Conservation (phyloP, 2,888 invertebrate species). For the Candidula unifasciata region DNA sequence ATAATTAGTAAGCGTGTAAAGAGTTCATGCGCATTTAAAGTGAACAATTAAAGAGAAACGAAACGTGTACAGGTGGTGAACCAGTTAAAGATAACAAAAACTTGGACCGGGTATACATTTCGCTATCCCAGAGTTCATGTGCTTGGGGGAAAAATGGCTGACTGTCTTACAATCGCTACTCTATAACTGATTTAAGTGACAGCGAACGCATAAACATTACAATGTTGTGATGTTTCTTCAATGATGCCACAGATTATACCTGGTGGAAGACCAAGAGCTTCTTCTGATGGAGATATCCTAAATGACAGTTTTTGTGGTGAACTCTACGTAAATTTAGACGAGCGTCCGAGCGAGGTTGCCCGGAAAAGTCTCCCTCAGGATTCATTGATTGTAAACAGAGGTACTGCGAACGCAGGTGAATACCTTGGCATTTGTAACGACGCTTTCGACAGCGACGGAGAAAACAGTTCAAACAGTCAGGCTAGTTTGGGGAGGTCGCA, state of each 20-base stretch:
- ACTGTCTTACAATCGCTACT: not conserved
- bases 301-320: constrained; percentile 56
- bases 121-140: constrained; percentile 24
- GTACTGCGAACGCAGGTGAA: not conserved
- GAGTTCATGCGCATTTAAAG: too few relatives aligned
- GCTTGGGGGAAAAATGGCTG: not conserved
- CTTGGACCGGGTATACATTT: constrained; percentile 15
- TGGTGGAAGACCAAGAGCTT: constrained; percentile 66
- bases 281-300: constrained; percentile 66
- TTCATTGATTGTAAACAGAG: constrained; percentile 26
- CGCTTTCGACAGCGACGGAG: constrained; percentile 46
- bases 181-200: not conserved
- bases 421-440: constrained; percentile 26
- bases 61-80: too few relatives aligned
- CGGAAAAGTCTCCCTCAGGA: constrained; percentile 25
- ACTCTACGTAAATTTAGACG: constrained; percentile 38
- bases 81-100: not conserved
- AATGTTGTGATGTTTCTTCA: constrained; percentile 21
- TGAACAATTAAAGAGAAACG: too few relatives aligned
- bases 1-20: too few relatives aligned
- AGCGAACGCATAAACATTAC: not conserved
- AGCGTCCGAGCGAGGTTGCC: not conserved
- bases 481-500: constrained; percentile 33
- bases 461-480: constrained; percentile 45
- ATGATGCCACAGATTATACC: constrained; percentile 60